phyloP scores from a whole-genome alignment of 2,888 invertebrate genomes.

The Norana najaformis region DNA sequence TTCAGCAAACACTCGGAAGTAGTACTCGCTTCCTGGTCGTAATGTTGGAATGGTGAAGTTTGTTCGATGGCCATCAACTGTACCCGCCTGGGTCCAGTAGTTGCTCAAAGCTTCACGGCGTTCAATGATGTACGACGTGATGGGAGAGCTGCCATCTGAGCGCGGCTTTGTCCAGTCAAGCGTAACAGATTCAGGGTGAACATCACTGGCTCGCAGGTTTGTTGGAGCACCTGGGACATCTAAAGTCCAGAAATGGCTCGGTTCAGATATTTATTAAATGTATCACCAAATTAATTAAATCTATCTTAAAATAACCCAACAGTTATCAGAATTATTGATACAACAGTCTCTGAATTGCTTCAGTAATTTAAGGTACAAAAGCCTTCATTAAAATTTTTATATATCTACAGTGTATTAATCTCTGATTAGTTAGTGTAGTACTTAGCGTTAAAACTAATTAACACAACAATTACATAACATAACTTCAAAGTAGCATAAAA shows the following conservation, averaged over 20 bases:
- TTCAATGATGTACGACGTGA: conserved; percentile 61
- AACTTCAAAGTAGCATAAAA: background rate
- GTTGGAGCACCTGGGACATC: conserved; percentile 56
- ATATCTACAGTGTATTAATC: background rate
- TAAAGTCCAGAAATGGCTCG: conserved; percentile 38
- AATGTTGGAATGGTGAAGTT: conserved; percentile 65
- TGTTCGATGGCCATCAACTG: conserved; percentile 48
- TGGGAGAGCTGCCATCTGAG: conserved; percentile 79
- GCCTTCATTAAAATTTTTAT: background rate
- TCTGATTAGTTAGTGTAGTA: background rate
- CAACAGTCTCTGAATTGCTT: background rate
- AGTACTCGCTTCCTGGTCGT: conserved; percentile 79
- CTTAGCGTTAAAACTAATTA: background rate
- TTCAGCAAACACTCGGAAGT: conserved; percentile 82
- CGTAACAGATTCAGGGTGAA: conserved; percentile 51
- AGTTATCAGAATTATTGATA: background rate
- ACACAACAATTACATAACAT: background rate
- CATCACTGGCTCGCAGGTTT: conserved; percentile 61
- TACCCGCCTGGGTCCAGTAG: conserved; percentile 40
- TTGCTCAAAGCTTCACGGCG: conserved; percentile 40
- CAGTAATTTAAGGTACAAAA: background rate
- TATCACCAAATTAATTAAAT: background rate
- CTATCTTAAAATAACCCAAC: background rate
- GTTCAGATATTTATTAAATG: background rate
- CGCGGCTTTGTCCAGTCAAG: conserved; percentile 75